These are phyloP conservation scores for Nesogale talazaci DNA, from an alignment of 2,113 vertebrate genomes.

Conservation along the genomic window DNA sequence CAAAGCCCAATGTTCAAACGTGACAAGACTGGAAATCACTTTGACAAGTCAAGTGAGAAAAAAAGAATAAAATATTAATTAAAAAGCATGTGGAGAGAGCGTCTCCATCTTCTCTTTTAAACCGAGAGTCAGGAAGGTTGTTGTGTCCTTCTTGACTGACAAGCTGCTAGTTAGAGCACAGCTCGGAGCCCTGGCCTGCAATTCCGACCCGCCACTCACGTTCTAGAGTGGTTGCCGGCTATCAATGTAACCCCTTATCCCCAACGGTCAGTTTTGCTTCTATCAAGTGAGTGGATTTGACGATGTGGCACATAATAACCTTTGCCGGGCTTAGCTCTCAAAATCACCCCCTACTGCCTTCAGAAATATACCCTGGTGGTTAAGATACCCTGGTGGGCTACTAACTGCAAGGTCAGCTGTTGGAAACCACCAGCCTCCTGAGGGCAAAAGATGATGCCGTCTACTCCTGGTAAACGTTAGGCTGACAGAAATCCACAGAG, in stretches of 20 bases:
- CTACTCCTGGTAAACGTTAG: no score
- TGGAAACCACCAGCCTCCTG: no score
- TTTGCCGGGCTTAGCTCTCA: no score
- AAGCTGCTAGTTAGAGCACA: background rate
- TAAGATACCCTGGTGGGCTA: no score
- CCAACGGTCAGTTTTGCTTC: no score
- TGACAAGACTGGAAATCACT: conserved; percentile 17
- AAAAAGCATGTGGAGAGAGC: background rate
- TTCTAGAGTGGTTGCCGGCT: background rate
- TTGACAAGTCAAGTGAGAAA: conserved; percentile 22
- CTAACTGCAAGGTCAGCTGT: no score
- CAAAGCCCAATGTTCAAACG: background rate
- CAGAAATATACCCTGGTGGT: no score
- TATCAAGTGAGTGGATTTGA: no score
- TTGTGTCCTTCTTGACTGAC: rapidly evolving
- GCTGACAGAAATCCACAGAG: no score
- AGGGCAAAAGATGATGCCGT: no score
- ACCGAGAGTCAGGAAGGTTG: background rate
- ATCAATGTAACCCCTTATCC: no score
- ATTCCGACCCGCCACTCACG: background rate
- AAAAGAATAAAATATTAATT: background rate
- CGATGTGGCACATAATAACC: background rate
- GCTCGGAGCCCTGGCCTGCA: background rate
- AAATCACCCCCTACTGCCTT: no score
- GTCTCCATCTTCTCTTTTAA: background rate